phyloP scores from a whole-genome alignment of 2,113 vertebrate genomes.

The Nansenia antarctica region DNA sequence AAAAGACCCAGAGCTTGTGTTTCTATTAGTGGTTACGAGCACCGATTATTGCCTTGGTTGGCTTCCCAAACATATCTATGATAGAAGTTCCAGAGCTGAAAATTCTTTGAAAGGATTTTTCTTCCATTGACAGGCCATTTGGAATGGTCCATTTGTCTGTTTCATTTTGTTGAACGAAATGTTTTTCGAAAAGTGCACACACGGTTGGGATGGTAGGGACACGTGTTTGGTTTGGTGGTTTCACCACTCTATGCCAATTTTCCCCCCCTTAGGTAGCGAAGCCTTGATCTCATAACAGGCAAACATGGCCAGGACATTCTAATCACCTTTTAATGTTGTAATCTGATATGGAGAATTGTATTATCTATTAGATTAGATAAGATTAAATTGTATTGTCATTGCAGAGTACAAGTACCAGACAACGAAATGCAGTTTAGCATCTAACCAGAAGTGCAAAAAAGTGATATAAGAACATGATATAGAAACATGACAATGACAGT shows the following conservation, averaged over 20 bases:
- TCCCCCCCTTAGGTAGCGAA: not conserved
- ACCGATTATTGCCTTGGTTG: conserved; percentile 2
- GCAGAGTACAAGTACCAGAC: too few relatives aligned
- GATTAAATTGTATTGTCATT: too few relatives aligned
- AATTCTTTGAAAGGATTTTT: conserved; percentile 25
- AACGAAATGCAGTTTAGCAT: too few relatives aligned
- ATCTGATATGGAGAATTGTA: not conserved
- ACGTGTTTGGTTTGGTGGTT: not conserved
- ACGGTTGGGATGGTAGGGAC: not conserved
- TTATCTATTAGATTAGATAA: too few relatives aligned
- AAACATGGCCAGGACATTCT: not conserved
- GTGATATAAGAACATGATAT: too few relatives aligned
- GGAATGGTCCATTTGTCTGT: conserved; percentile 13
- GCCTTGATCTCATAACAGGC: not conserved
- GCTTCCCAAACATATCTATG: conserved; percentile 14
- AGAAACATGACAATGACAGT: too few relatives aligned
- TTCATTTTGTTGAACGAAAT: not conserved
- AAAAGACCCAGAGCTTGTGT: conserved; percentile 32
- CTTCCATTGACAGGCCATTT: conserved; percentile 3
- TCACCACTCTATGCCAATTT: conserved; percentile 11
- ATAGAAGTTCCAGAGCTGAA: conserved; percentile 25
- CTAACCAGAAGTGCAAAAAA: too few relatives aligned
- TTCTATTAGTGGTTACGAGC: conserved; percentile 43
- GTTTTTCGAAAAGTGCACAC: conserved; percentile 1
- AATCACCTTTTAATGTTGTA: not conserved